These are phyloP conservation scores for Phrynosoma blainvillii DNA, from an alignment of 2,113 vertebrate genomes.

Conservation along the genomic window DNA sequence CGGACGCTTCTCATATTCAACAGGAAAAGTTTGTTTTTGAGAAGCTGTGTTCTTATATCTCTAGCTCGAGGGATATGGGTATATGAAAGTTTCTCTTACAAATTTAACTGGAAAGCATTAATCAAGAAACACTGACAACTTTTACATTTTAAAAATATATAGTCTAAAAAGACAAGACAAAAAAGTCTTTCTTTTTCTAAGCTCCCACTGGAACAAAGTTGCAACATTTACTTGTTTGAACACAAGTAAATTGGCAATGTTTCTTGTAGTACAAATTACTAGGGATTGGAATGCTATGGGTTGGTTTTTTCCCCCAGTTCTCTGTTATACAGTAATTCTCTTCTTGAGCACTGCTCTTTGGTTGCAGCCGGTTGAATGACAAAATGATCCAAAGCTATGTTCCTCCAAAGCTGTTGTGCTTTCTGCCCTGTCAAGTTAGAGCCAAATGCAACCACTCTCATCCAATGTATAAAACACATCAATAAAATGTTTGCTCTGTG, in stretches of 20 bases:
- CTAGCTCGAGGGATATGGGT: no score
- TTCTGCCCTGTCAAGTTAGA: neutral
- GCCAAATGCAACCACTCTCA: neutral
- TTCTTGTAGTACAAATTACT: no score
- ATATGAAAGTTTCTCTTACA: neutral
- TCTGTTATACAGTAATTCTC: neutral
- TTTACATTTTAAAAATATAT: no score
- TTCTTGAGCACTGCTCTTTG: neutral
- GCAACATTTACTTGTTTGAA: neutral
- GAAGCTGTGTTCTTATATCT: no score
- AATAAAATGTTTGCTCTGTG: neutral
- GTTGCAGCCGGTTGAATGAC: neutral
- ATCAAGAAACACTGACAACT: neutral
- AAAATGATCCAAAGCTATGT: neutral
- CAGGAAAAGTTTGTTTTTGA: no score
- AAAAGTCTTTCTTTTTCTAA: neutral
- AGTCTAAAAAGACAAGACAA: no score
- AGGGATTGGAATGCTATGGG: no score
- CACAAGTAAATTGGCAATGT: no score
- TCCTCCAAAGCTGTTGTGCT: neutral
- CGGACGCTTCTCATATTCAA: no score
- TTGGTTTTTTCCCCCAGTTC: neutral
- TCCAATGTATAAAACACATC: no score
- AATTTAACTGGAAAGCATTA: neutral
- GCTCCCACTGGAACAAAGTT: neutral